Evolutionary conservation across 2,113 vertebrate species (phyloP), one percentile per base, ranked within the genome.

Genomic region (Reinhardtius hippoglossoides): DNA sequence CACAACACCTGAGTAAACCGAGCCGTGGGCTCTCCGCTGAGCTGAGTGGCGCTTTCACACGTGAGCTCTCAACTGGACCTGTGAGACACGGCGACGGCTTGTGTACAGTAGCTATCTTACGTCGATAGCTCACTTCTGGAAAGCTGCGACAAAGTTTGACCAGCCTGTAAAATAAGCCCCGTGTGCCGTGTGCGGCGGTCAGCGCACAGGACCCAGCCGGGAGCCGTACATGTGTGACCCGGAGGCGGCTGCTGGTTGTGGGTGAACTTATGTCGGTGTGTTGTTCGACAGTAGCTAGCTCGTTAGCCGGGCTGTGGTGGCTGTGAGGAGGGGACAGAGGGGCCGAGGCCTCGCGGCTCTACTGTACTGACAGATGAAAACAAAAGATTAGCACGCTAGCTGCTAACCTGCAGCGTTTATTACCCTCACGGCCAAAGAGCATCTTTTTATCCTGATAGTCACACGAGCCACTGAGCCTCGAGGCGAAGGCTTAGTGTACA

Each of bases 301-400:
- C 21, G 89, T 80, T 91, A 88, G 87, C 90, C 78, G 67, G 57
- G 46, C 26, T 44, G 52, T 1, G 54, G 55, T 75, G 42, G 63
- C 67, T 70, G 74, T 73, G 80, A 55, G 67, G 20, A 48, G 72
- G 66, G 71, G 24, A 57, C 84, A 76, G 74, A 71, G 82, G 77
- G 85, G 78, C 65, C 89, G 27, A 89, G 91, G 89, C 90, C 92
- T 91, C 83, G 40, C 64, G 76, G 83, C 78, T 80, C 9, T 59
- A 52, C 82, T 81, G 74, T 68, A 72, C 60, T 88, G 77, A 81
- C 86, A 89, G 59, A 89, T 87, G 83, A 89, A 84, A 88, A 92
- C 91, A 92, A 91, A 90, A 92, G 88, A 79, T 85, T 84, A 88
- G 87, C 89, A 26, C 26, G 80, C 76, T 88, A 83, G 80, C 78